Evolutionary conservation across 2,888 invertebrate species (phyloP), one percentile per base, ranked within the genome.

Genomic region (Margaritifera margaritifera): DNA sequence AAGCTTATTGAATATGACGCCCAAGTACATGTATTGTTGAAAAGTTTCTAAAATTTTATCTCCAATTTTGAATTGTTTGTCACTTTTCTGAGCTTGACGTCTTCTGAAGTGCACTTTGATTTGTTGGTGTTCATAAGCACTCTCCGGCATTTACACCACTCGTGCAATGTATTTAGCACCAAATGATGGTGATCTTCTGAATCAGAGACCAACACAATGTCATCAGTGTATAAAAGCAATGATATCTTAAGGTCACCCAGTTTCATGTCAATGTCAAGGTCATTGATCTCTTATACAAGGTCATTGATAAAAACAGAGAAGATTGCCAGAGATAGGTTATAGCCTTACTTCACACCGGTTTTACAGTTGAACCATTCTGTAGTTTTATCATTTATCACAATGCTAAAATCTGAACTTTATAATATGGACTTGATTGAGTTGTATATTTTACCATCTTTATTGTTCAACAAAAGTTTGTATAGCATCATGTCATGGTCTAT

Each of bases 31-130:
- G 51, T 71, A 71, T 8, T 51, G 19, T 6, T 51, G n/a, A 11
- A 67, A 57, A 19, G n/a, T 19, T 50, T 68, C 62, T 6, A 68
- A 19, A 4, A 11, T 31, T 22, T 64, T 61, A 19, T 63, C 59
- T 19, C 71, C 71, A 52, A 71, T 57, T 11, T 20, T 52, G 55
- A 68, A 68, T 31, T 8, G 24, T 62, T 64, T 60, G 1, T 67
- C 25, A 1, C 51, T 67, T 58, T 53, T 24, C 20, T 27, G 51
- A 19, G 55, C 18, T 8, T 60, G 58, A 19, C 56, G 25, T 27
- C 27, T 62, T 27, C 70, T 51, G 31, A 73, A 73, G 51, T 73
- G 73, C 2, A 70, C 51, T 73, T 73, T 1, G 73, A 73, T 56
- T 68, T 73, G 19, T 54, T 22, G 4, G 65, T 63, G 53, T 70